Percentiles rank a stretch among this genome's conserved stretches.
Conservation (phyloP, 2,113 vertebrate species). For the Bothrops jararaca region DNA sequence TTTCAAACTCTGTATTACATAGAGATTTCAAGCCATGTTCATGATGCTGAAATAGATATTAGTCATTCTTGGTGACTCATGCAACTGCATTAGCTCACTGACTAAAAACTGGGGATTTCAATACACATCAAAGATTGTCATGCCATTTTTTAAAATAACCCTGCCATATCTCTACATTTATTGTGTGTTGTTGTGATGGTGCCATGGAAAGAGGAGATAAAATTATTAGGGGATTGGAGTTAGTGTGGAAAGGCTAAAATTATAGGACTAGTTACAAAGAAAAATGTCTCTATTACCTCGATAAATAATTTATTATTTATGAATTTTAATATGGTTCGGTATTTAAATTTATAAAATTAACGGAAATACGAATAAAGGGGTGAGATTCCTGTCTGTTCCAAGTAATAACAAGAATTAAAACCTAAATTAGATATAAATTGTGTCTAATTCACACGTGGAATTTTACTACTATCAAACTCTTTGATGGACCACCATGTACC, state of each 20-base stretch:
- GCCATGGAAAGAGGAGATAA: not conserved
- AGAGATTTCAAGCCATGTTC: not conserved
- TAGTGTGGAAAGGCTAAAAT: not conserved
- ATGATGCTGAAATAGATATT: slow-evolving; percentile 6
- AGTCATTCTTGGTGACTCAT: slow-evolving; percentile 24
- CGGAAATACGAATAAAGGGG: not conserved
- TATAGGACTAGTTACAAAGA: not conserved
- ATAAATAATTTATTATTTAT: not conserved
- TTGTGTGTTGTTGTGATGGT: not conserved
- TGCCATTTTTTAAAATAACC: not conserved
- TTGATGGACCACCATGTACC: not conserved
- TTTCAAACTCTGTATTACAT: not conserved
- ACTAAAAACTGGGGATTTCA: not conserved
- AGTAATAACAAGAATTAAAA: not conserved
- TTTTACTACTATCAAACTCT: not conserved
- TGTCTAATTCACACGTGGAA: not conserved
- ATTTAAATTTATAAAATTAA: not conserved
- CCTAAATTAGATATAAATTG: not conserved
- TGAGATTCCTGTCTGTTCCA: not conserved
- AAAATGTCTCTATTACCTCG: not conserved
- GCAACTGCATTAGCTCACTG: not conserved
- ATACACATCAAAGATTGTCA: not conserved
- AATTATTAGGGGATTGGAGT: not conserved
- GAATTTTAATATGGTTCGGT: not conserved
- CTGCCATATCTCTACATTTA: not conserved